Evolutionary conservation across 1,140 invertebrate genomes (phyloP).

Genomic region (Drosophila funebris): DNA sequence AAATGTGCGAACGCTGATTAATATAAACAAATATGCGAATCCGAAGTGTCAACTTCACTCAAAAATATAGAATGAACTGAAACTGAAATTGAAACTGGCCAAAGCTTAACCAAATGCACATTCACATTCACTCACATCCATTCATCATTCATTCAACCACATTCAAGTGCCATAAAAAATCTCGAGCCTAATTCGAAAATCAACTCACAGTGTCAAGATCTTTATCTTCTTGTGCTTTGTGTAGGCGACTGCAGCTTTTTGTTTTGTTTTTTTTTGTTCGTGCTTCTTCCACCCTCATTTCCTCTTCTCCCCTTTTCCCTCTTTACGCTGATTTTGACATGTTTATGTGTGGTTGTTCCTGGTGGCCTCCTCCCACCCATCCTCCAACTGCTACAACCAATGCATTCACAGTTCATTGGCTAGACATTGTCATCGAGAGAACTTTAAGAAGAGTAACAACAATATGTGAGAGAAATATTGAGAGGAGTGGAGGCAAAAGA

Average conservation of each 20-base stretch:
- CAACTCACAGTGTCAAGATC: conserved; percentile 28
- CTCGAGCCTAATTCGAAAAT: conserved; percentile 40
- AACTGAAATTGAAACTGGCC: conserved; percentile 9
- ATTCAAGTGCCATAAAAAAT: conserved; percentile 19
- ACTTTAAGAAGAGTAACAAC: conserved; percentile 9
- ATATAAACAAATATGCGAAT: conserved; percentile 26
- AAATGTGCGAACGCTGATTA: conserved; percentile 47
- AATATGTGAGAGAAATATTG: not conserved
- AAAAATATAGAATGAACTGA: not conserved
- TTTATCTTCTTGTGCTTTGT: conserved; percentile 33
- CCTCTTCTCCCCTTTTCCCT: not conserved
- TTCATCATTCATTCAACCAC: not conserved
- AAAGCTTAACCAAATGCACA: not conserved
- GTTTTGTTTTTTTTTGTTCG: conserved; percentile 2
- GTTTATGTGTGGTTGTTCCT: conserved; percentile 20
- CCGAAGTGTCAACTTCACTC: conserved; percentile 39
- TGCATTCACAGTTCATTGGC: conserved; percentile 42
- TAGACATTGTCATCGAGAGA: conserved; percentile 31
- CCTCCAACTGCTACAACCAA: not conserved
- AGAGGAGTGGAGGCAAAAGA: not conserved
- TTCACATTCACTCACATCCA: not conserved
- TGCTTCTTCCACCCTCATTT: not conserved
- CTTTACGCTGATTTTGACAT: conserved; percentile 6
- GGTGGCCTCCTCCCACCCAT: not conserved
- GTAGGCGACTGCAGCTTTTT: conserved; percentile 4